phyloP scores from a whole-genome alignment of 2,113 vertebrate species.

The Neopipo cinnamomea region DNA sequence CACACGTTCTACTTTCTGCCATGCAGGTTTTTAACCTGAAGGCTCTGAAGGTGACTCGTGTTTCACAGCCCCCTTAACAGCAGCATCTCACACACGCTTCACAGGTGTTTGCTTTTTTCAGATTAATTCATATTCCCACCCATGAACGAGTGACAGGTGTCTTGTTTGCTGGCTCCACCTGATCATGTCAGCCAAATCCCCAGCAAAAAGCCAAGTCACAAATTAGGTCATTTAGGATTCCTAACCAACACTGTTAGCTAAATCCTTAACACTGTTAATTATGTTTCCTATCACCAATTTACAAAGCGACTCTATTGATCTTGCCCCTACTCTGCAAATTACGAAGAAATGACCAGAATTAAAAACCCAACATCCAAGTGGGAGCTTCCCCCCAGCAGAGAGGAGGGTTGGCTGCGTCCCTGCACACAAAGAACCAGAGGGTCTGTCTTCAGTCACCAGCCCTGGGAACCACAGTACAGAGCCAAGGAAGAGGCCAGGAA shows the following conservation, averaged over 20 bases:
- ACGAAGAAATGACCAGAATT: conserved; percentile 10
- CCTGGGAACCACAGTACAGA: not conserved
- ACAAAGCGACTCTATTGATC: conserved; percentile 50
- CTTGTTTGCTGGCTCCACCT: not conserved
- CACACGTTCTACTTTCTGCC: not conserved
- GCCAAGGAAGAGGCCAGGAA: not conserved
- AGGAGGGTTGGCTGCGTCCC: not conserved
- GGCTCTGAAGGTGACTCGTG: not conserved
- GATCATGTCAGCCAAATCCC: not conserved
- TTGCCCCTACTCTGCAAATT: not conserved
- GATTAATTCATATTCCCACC: not conserved
- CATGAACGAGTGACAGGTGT: not conserved
- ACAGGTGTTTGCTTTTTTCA: not conserved
- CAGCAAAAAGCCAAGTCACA: not conserved
- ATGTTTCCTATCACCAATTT: conserved; percentile 43
- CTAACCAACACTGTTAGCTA: conserved; percentile 30
- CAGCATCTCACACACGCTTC: not conserved
- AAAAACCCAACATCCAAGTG: not conserved
- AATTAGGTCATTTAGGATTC: conserved; percentile 53
- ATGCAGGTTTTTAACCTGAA: not conserved
- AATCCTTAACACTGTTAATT: conserved; percentile 55
- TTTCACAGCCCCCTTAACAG: not conserved
- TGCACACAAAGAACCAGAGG: not conserved
- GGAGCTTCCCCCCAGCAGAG: not conserved
- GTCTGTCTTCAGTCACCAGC: not conserved